These are phyloP conservation scores for Botia kubotai DNA, from an alignment of 2,797 vertebrate species.

Conservation along the genomic window DNA sequence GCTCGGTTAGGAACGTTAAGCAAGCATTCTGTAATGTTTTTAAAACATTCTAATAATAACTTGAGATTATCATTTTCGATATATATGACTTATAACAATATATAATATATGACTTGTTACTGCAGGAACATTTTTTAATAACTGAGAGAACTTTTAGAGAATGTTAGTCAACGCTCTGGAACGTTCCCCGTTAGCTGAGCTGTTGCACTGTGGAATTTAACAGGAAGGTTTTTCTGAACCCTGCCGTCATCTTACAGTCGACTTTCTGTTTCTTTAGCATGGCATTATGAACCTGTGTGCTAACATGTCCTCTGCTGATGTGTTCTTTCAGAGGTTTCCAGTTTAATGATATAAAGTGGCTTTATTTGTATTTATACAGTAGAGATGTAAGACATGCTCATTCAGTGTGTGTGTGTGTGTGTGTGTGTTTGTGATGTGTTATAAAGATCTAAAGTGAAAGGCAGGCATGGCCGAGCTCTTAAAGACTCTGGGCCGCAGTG, in stretches of 20 bases:
- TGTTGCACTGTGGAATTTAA: conserved; percentile 8
- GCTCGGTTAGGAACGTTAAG: no score
- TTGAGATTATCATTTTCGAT: no score
- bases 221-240: conserved; percentile 33
- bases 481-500: conserved; percentile 66
- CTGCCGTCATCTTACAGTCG: background rate
- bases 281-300: conserved; percentile 2
- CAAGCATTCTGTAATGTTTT: no score
- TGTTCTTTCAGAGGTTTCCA: background rate
- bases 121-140: no score
- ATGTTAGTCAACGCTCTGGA: no score
- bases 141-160: no score
- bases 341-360: background rate
- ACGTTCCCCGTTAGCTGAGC: no score
- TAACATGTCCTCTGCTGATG: background rate
- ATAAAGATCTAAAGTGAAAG: conserved; percentile 17
- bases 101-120: no score
- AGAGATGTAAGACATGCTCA: background rate
- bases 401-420: background rate
- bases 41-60: no score
- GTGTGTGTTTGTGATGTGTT: background rate
- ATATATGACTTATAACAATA: no score
- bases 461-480: conserved; percentile 73
- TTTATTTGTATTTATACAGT: background rate
- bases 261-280: background rate